A percentile compares a stretch with the other conserved stretches of the same genome.
Conservation (phyloP, 2,113 vertebrate genomes). For the Tyto alba region DNA sequence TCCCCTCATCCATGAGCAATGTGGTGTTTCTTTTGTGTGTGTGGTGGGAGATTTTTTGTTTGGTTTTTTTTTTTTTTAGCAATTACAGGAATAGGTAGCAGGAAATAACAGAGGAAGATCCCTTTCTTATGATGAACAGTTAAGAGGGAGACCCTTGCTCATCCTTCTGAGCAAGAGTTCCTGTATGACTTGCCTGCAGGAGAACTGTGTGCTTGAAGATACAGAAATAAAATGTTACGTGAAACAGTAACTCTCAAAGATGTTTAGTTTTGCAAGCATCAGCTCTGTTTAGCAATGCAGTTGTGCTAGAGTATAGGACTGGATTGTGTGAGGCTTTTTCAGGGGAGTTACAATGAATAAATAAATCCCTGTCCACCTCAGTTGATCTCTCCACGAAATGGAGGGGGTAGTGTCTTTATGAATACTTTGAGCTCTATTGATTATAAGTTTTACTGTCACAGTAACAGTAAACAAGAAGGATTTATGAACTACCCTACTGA, state of each 20-base stretch:
- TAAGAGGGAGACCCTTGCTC: background rate
- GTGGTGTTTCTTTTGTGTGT: background rate
- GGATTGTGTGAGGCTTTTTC: background rate
- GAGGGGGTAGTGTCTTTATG: background rate
- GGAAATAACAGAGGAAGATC: background rate
- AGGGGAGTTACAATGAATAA: background rate
- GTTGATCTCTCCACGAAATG: background rate
- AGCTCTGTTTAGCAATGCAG: background rate
- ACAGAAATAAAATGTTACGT: background rate
- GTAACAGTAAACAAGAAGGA: background rate
- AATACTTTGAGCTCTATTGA: background rate
- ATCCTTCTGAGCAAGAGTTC: background rate
- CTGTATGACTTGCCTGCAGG: background rate
- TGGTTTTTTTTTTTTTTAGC: background rate
- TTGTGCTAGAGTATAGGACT: background rate
- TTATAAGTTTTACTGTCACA: background rate
- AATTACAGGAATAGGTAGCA: background rate
- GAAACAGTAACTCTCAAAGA: background rate
- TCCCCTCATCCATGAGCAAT: background rate
- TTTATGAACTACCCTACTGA: background rate
- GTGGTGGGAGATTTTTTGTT: background rate
- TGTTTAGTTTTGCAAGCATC: background rate
- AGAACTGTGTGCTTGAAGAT: background rate
- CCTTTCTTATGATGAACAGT: background rate
- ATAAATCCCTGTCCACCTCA: background rate